A percentile compares a stretch with the other conserved stretches of the same genome.
Evolutionary conservation across 2,888 invertebrate species (phyloP).

Genomic region (Dioctria linearis): DNA sequence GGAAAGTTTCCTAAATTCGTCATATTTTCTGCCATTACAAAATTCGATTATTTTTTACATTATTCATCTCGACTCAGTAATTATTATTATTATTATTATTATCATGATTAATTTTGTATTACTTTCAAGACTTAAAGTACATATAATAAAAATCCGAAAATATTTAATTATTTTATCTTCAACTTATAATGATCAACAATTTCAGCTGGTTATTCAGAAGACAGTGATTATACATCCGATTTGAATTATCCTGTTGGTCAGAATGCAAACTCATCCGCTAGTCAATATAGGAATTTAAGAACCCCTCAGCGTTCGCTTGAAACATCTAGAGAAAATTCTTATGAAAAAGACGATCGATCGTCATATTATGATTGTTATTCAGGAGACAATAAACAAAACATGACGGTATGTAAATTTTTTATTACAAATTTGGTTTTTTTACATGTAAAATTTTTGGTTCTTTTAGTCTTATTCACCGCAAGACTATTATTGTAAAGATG

Average conservation of each 20-base stretch:
- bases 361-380: constrained; percentile 59
- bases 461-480: constrained; percentile 66
- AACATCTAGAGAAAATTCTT: constrained; percentile 86
- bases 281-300: constrained; percentile 75
- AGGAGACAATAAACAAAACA: constrained; percentile 57
- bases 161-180: no score
- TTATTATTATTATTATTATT: no score
- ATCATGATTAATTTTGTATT: no score
- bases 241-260: constrained; percentile 91
- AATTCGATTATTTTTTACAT: no score
- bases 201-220: constrained; percentile 94
- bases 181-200: constrained; percentile 60
- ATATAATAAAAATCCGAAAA: no score
- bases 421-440: neutral
- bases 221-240: constrained; percentile 97
- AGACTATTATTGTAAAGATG: constrained; percentile 67
- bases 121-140: no score
- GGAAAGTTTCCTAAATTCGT: no score
- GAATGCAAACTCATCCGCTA: constrained; percentile 92
- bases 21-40: no score
- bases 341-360: constrained; percentile 80
- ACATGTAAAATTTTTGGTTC: neutral
- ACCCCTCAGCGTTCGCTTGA: constrained; percentile 77
- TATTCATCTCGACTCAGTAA: no score
- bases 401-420: constrained; percentile 59